These are phyloP conservation scores for Tinea pellionella DNA, from an alignment of 2,888 invertebrate genomes.

Conservation along the genomic window DNA sequence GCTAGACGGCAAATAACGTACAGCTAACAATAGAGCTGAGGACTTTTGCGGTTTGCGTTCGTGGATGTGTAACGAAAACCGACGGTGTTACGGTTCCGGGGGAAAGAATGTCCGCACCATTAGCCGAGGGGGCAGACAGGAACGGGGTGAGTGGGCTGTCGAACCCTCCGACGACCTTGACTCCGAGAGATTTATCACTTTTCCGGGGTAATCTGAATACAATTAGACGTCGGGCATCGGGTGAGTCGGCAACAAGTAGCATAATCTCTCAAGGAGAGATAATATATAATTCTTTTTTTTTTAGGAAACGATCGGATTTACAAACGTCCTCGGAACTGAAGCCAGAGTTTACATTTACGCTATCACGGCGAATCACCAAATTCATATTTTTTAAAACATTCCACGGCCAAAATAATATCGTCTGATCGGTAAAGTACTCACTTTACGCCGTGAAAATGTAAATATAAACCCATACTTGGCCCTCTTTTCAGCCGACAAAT, in stretches of 20 bases:
- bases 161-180: conserved; percentile 65
- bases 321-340: too few species aligned
- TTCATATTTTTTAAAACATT: too few species aligned
- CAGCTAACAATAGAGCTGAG: neutral
- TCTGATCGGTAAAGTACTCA: too few species aligned
- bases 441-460: too few species aligned
- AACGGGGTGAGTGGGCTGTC: conserved; percentile 63
- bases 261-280: conserved; percentile 1
- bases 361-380: too few species aligned
- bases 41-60: conserved; percentile 5
- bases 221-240: conserved; percentile 52
- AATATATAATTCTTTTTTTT: too few species aligned
- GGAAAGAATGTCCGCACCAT: conserved; percentile 62
- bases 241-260: conserved; percentile 47
- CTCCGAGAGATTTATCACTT: conserved; percentile 61
- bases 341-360: too few species aligned
- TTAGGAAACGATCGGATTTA: neutral
- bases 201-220: conserved; percentile 64
- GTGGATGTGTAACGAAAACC: neutral
- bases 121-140: conserved; percentile 45
- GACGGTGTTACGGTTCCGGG: neutral
- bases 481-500: too few species aligned
- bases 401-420: too few species aligned
- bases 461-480: too few species aligned
- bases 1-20: neutral